Evolutionary conservation across 2,797 vertebrate species (phyloP).

Genomic region (Chrysocyon brachyurus): DNA sequence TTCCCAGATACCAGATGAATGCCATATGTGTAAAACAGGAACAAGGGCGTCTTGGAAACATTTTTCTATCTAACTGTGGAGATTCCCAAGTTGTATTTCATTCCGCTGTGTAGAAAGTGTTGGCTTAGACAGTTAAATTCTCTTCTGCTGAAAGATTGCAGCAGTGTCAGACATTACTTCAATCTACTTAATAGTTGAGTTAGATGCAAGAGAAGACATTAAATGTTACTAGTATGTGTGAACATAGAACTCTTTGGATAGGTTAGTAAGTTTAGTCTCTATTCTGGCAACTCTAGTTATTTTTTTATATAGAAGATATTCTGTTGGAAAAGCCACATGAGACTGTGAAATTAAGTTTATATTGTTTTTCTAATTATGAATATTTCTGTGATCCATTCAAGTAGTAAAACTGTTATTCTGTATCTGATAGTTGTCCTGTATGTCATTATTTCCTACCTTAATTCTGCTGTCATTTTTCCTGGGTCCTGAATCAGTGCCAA

Average conservation of each 20-base stretch:
- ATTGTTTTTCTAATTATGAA: background rate
- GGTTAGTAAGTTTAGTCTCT: background rate
- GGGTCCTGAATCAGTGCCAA: background rate
- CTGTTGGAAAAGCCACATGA: background rate
- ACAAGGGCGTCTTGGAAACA: slow-evolving; percentile 57
- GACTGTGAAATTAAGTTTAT: background rate
- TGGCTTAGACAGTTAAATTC: slow-evolving; percentile 50
- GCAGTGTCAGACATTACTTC: background rate
- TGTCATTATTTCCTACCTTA: background rate
- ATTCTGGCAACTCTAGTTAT: background rate
- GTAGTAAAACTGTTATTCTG: background rate
- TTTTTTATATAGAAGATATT: background rate
- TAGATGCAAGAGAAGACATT: slow-evolving; percentile 20
- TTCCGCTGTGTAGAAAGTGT: slow-evolving; percentile 42
- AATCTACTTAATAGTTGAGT: background rate
- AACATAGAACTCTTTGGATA: background rate
- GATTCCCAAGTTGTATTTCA: slow-evolving; percentile 56
- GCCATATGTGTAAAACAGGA: slow-evolving; percentile 55
- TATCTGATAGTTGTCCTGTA: background rate
- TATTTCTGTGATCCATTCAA: background rate
- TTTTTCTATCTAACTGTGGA: slow-evolving; percentile 8
- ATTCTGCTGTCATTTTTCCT: background rate
- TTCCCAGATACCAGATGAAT: slow-evolving; percentile 52
- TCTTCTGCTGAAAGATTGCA: slow-evolving; percentile 13
- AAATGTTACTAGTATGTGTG: background rate